These are phyloP conservation scores for Zoanthus sansibaricus DNA, from an alignment of 92 coral and sea anemone species.

Conservation along the genomic window DNA sequence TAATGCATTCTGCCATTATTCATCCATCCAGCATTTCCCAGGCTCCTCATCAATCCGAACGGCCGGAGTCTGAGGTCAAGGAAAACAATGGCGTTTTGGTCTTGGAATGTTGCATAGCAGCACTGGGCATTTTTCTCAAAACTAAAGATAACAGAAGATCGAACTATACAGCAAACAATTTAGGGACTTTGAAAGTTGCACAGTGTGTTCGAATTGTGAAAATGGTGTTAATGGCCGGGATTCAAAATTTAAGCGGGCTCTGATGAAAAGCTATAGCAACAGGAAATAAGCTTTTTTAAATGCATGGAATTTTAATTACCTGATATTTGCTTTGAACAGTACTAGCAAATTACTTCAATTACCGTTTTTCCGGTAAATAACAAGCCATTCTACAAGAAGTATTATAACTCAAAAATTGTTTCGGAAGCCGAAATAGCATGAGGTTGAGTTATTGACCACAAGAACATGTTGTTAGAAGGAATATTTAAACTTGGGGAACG, in stretches of 20 bases:
- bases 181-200: not conserved
- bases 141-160: not conserved
- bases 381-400: too few species aligned
- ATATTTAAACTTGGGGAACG: too few species aligned
- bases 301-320: not conserved
- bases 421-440: not conserved
- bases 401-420: not conserved
- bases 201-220: not conserved
- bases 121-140: not conserved
- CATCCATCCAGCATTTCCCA: not conserved
- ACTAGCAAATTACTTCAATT: not conserved
- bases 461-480: not conserved
- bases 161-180: not conserved
- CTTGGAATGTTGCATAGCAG: slow-evolving; percentile 41
- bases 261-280: too few species aligned
- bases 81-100: slow-evolving; percentile 11
- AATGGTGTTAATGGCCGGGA: not conserved
- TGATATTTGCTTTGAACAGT: not conserved
- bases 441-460: not conserved
- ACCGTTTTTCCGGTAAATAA: not conserved
- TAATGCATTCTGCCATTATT: too few species aligned
- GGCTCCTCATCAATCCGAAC: not conserved
- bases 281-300: not conserved
- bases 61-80: slow-evolving; percentile 20
- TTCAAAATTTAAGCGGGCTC: not conserved